These are phyloP conservation scores for Bombyx huttoni DNA, from an alignment of 2,888 invertebrate species.

Conservation along the genomic window DNA sequence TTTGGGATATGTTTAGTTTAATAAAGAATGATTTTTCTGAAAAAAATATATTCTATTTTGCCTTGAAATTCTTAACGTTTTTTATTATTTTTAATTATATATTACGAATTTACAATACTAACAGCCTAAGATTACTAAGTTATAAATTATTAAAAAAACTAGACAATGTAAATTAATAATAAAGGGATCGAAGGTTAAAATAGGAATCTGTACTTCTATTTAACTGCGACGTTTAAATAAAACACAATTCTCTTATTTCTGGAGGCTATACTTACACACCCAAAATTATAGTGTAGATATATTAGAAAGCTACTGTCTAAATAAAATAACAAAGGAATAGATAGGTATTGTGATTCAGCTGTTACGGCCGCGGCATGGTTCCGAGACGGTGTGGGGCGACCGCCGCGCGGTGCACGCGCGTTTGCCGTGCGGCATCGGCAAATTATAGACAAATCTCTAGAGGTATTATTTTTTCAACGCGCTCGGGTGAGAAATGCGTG, in stretches of 20 bases:
- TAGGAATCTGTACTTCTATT: background rate
- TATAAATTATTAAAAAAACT: no score
- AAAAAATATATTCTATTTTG: no score
- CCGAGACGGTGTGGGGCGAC: conserved; percentile 15
- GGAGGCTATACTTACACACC: conserved; percentile 13
- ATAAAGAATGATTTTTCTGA: no score
- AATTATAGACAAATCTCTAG: conserved; percentile 68
- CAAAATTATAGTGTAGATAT: conserved; percentile 33
- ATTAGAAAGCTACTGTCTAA: conserved; percentile 52
- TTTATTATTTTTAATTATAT: no score
- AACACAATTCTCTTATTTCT: conserved; percentile 1
- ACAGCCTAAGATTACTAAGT: no score
- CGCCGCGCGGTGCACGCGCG: conserved; percentile 15
- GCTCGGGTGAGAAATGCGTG: conserved; percentile 69
- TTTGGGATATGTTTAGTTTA: conserved; percentile 10
- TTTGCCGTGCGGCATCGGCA: conserved; percentile 45
- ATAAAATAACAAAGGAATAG: conserved; percentile 40
- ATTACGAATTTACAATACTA: no score
- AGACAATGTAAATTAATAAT: no score
- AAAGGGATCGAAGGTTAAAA: no score
- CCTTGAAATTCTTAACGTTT: no score
- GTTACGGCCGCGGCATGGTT: conserved; percentile 20
- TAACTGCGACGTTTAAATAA: background rate
- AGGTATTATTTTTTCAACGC: conserved; percentile 72
- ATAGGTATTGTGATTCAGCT: conserved; percentile 32